Evolutionary conservation across 2,888 invertebrate species (phyloP), one percentile per base, ranked within the genome.

Genomic region (Yponomeuta plumbellus): DNA sequence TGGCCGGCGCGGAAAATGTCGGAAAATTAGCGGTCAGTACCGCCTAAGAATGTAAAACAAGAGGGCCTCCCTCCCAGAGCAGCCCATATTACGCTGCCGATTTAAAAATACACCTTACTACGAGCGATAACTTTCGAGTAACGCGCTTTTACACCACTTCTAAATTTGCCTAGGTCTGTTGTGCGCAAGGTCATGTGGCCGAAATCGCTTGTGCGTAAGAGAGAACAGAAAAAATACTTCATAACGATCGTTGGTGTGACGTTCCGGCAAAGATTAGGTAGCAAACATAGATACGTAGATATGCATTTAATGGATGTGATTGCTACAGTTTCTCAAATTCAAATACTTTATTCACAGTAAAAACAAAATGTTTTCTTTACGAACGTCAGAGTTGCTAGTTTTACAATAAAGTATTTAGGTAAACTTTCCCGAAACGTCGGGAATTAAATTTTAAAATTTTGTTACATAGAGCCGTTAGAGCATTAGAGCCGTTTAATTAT

Each of bases 161-260:
- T 79, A 69, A 77, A 83, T 81, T 81, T 73, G 76, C 77, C 74
- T 77, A 77, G 75, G 73, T 75, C 22, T 72, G 72, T 70, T 71
- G 69, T 73, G 40, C 26, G 73, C 84, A 84, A 86, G 86, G 86
- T 76, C 83, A 78, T 71, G 74, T 74, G 73, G 78, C 76, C 80
- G 76, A 80, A 76, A 76, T 80, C 77, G 75, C 74, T 75, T 74
- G 77, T 83, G 84, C 85, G 84, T 84, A 83, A 82, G 79, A 81
- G 77, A 78, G 76, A 75, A 78, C 77, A 81, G 83, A 85, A 80
- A 80, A 82, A 84, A 65, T 79, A 80, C 81, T 84, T 86, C 84
- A 86, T 86, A 87, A 82, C 80, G 78, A 82, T 74, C 74, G 71
- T 71, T 74, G 73, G 69, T 71, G 80, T 85, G 84, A 86, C 85